Conservation (phyloP, 2,113 vertebrate genomes). For the Syngnathus scovelli region DNA sequence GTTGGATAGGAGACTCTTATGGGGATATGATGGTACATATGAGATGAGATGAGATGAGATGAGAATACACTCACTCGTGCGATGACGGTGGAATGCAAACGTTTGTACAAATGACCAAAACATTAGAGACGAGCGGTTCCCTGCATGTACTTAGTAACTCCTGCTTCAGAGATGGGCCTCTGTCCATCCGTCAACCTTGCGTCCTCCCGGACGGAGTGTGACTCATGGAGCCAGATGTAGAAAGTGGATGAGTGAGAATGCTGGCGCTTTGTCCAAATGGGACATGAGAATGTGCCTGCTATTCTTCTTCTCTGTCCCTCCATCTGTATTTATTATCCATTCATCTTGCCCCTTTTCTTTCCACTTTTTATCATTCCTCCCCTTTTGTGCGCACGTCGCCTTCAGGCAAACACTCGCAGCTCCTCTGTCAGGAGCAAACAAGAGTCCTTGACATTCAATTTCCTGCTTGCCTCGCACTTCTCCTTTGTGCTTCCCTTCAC, state of each 20-base stretch:
- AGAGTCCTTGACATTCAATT: slow-evolving; percentile 77
- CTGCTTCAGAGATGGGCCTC: neutral
- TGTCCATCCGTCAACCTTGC: slow-evolving; percentile 40
- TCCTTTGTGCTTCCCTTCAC: slow-evolving; percentile 52
- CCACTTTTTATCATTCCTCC: slow-evolving; percentile 40
- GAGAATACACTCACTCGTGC: no score
- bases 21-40: neutral
- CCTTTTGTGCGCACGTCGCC: slow-evolving; percentile 27
- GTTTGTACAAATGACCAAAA: slow-evolving; percentile 51
- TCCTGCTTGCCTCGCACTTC: slow-evolving; percentile 69
- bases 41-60: no score
- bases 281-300: slow-evolving; percentile 33
- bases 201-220: slow-evolving; percentile 44
- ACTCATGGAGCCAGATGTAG: slow-evolving; percentile 53
- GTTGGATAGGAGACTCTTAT: neutral
- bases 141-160: neutral
- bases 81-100: neutral
- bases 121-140: slow-evolving; percentile 5
- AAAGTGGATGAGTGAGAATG: slow-evolving; percentile 18
- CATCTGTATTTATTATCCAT: slow-evolving; percentile 40
- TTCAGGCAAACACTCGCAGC: slow-evolving; percentile 63
- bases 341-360: slow-evolving; percentile 16
- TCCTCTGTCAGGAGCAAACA: slow-evolving; percentile 73
- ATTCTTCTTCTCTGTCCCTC: slow-evolving; percentile 28
- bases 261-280: slow-evolving; percentile 34